Conservation (phyloP, 2,888 invertebrate species). For the Athalia cordata region DNA sequence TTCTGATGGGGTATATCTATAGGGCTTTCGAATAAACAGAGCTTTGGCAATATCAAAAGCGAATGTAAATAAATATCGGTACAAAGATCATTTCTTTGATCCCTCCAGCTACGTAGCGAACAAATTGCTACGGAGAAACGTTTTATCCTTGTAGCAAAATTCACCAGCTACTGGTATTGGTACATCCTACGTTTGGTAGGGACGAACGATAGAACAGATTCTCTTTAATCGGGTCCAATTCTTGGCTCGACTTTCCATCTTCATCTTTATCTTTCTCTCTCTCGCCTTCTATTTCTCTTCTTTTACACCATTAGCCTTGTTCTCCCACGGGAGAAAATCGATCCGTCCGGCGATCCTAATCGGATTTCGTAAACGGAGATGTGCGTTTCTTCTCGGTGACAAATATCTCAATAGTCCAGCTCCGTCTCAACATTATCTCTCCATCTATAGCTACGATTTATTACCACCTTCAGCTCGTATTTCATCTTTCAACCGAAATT, state of each 20-base stretch:
- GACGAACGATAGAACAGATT: conserved; percentile 21
- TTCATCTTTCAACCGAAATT: not conserved
- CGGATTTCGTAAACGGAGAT: conserved; percentile 43
- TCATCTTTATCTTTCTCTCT: too few relatives aligned
- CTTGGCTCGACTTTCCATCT: not conserved
- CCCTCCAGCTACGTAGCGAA: too few relatives aligned
- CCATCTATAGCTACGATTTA: not conserved
- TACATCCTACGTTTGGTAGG: not conserved
- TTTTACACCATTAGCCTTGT: conserved; percentile 12
- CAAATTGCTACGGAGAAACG: too few relatives aligned
- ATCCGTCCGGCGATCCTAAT: conserved; percentile 45
- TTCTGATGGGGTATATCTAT: too few relatives aligned
- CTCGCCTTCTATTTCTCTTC: not conserved
- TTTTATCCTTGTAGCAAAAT: too few relatives aligned
- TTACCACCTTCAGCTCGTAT: not conserved
- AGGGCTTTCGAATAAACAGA: too few relatives aligned
- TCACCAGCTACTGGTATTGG: not conserved
- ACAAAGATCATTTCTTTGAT: too few relatives aligned
- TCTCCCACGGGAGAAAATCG: conserved; percentile 36
- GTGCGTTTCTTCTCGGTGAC: conserved; percentile 41
- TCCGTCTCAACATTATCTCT: not conserved
- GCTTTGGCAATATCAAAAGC: too few relatives aligned
- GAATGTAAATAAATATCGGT: too few relatives aligned
- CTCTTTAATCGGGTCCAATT: conserved; percentile 39
- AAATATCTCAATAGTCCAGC: conserved; percentile 36